Percentiles rank a stretch among this genome's conserved stretches.
Evolutionary conservation across 2,888 invertebrate species (phyloP).

Genomic region (Protonemura montana): DNA sequence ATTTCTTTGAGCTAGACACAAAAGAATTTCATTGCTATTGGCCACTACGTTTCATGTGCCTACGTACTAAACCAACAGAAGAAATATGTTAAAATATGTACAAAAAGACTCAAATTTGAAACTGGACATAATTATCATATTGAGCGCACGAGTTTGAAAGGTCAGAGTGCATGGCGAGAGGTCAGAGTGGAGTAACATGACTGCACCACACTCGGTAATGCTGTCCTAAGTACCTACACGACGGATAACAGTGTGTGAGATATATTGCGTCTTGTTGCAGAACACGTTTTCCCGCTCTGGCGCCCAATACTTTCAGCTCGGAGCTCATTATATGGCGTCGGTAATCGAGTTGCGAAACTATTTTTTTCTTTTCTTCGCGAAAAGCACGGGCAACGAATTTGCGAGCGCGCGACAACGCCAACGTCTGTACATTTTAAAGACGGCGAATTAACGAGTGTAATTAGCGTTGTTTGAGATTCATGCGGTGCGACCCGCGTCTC

Average conservation of each 20-base stretch:
- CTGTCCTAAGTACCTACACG: not conserved
- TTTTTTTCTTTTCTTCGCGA: not conserved
- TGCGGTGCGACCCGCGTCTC: not conserved
- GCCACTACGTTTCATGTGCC: no score
- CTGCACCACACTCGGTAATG: not conserved
- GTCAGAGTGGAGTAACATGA: no score
- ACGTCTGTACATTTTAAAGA: not conserved
- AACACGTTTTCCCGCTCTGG: not conserved
- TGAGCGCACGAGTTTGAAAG: no score
- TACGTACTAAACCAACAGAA: no score
- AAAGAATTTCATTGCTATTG: no score
- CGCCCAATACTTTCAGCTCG: not conserved
- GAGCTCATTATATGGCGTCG: not conserved
- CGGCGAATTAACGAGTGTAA: not conserved
- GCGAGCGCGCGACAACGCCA: not conserved
- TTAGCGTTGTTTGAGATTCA: constrained; percentile 12
- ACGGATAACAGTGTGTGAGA: not conserved
- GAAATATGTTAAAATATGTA: no score
- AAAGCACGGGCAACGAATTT: not conserved
- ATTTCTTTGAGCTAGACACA: no score
- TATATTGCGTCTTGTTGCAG: not conserved
- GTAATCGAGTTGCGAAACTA: not conserved
- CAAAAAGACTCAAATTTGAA: no score
- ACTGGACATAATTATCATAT: no score
- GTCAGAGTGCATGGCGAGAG: no score